A percentile compares a stretch with the other conserved stretches of the same genome.
These are phyloP conservation scores for Burhinus oedicnemus DNA, from an alignment of 2,113 vertebrate species.

Conservation along the genomic window DNA sequence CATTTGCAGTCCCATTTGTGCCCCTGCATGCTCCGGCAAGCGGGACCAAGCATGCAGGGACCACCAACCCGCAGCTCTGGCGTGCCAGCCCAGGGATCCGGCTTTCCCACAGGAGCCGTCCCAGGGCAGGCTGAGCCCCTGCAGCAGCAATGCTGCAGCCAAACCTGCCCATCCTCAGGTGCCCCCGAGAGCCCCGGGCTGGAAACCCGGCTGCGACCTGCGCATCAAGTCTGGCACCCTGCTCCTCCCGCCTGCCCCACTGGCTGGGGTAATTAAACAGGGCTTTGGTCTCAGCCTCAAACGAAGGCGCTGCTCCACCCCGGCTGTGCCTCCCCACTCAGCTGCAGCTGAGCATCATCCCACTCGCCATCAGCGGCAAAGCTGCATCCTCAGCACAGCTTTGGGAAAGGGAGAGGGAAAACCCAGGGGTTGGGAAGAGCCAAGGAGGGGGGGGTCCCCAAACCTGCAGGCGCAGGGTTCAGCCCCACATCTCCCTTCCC, in stretches of 20 bases:
- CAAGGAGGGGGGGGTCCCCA: background rate
- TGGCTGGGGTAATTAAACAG: background rate
- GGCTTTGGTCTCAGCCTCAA: background rate
- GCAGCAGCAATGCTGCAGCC: background rate
- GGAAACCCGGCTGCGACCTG: background rate
- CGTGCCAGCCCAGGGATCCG: background rate
- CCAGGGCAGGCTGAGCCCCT: background rate
- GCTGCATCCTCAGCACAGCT: conserved; percentile 15
- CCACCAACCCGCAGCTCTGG: background rate
- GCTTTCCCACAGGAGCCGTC: background rate
- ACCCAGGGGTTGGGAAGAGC: background rate
- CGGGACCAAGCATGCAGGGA: rapidly evolving
- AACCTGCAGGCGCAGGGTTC: background rate
- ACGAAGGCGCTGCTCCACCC: background rate
- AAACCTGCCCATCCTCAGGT: background rate
- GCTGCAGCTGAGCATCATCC: conserved; percentile 40
- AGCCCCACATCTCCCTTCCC: background rate
- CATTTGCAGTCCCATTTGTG: background rate
- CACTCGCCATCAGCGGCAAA: background rate
- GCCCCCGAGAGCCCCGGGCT: background rate
- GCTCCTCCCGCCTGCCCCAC: background rate
- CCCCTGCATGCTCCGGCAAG: too few species aligned
- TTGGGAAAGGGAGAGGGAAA: background rate
- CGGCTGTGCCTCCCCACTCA: background rate
- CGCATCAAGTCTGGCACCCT: background rate